These are phyloP conservation scores for Heliocidaris tuberculata DNA, from an alignment of 35 echinoderm and acorn worm species.

Conservation along the genomic window DNA sequence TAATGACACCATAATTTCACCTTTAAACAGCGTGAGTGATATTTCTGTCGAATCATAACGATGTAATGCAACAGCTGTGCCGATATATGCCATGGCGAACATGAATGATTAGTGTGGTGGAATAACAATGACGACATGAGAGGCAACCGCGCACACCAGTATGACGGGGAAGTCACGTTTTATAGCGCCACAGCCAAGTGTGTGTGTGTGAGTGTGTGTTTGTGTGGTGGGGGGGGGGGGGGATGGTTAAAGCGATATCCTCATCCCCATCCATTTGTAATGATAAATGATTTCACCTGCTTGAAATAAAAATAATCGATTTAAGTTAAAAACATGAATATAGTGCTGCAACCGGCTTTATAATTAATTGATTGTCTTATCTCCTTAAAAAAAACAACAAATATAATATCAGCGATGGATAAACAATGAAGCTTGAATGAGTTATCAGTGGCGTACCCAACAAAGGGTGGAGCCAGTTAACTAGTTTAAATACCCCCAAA, in stretches of 20 bases:
- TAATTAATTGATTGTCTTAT: too few relatives aligned
- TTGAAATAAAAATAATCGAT: background rate
- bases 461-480: too few relatives aligned
- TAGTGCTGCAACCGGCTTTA: too few relatives aligned
- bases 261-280: background rate
- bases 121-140: background rate
- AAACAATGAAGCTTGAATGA: too few relatives aligned
- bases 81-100: background rate
- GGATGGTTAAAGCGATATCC: background rate
- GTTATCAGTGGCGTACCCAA: too few relatives aligned
- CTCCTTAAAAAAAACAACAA: too few relatives aligned
- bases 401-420: too few relatives aligned
- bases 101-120: background rate
- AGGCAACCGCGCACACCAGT: background rate
- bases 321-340: background rate
- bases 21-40: background rate
- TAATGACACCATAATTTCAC: background rate
- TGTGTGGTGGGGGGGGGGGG: background rate
- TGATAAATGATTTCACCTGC: background rate
- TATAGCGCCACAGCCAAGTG: too few relatives aligned
- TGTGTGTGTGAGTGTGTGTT: background rate
- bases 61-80: background rate
- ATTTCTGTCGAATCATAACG: background rate
- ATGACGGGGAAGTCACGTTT: background rate
- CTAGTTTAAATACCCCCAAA: too few relatives aligned